Base-by-base conservation (phyloP, 2,113 vertebrate species). In the Felis catus region DNA sequence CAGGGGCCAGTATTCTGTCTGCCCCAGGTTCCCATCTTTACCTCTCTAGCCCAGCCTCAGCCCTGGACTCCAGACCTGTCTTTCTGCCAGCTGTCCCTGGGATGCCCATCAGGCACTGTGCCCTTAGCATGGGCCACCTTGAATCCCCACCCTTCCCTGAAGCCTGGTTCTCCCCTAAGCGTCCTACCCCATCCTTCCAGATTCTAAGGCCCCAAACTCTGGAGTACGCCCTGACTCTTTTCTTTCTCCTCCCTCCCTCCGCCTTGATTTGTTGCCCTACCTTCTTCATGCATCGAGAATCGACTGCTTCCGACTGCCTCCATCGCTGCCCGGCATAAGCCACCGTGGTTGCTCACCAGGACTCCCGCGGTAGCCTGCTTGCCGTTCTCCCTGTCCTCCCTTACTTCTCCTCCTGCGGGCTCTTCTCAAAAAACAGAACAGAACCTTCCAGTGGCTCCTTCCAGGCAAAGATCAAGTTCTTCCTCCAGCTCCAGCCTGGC, bases 11-110 rank as follows among this genome's bases (percentile, higher is more conserved):
- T 8, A 11, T 65, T 71, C 66, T 27, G 66, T 45, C 89, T 10
- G 19, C 14, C 0, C 0, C 0, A 13, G 31, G 29, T 58, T 9
- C 36, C 76, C 95, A 31, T 5, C 0, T 27, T 15, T 15, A 2
- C 53, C 41, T 79, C 41, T 71, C 19, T 6, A 31, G 65, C 19
- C 27, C 9, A 33, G n/a, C 58, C 45, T 36, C n/a, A 36, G 19
- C 58, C 29, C 80, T 41, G 31, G 23, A 19, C 45, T 33, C 68
- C 83, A 66, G 83, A 16, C n/a, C 25, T 11, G 12, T 25, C 15
- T 55, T 63, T 58, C 66, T 19, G 2, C n/a, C 16, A 66, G 27
- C n/a, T 36, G 5, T 16, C n/a, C 27, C 3, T 4, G 6, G 4
- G 27, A 21, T n/a, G n/a, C 25, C n/a, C 45, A 2, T 31, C 10